A percentile compares a stretch with the other conserved stretches of the same genome.
phyloP scores from a whole-genome alignment of 2,797 vertebrate genomes.

The Sebastes oblongus region DNA sequence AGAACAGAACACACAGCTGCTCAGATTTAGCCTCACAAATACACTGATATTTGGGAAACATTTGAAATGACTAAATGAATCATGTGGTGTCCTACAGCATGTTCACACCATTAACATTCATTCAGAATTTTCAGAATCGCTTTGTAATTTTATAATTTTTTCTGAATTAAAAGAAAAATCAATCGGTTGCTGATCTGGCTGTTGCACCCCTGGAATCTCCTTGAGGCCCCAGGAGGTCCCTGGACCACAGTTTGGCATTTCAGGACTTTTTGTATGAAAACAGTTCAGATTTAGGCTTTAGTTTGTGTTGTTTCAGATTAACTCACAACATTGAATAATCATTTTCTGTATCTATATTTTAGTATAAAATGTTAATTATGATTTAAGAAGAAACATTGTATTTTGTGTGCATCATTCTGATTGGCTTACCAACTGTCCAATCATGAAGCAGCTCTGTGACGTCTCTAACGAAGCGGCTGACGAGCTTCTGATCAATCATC shows the following conservation, averaged over 20 bases:
- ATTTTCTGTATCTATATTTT: not conserved
- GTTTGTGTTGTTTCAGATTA: not conserved
- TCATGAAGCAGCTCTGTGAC: conserved; percentile 15
- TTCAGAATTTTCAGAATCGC: too few species aligned
- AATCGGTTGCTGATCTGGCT: not conserved
- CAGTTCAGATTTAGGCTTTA: not conserved
- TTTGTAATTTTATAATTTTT: not conserved
- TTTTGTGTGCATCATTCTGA: not conserved
- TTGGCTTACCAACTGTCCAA: conserved; percentile 13
- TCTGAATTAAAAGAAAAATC: not conserved
- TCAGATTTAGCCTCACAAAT: not conserved
- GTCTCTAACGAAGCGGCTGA: not conserved
- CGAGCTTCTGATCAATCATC: conserved; percentile 25
- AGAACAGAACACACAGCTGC: not conserved
- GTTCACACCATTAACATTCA: too few species aligned
- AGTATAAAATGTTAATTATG: not conserved
- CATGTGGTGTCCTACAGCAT: not conserved
- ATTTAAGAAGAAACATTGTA: not conserved
- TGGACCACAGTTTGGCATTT: not conserved
- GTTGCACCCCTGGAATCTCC: not conserved
- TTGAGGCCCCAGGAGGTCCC: not conserved
- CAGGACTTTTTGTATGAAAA: not conserved
- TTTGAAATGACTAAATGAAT: not conserved
- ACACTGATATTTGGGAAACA: not conserved
- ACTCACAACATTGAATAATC: not conserved